A percentile compares a stretch with the other conserved stretches of the same genome.
These are phyloP conservation scores for Episyrphus balteatus DNA, from an alignment of 1,140 invertebrate genomes.

Conservation along the genomic window DNA sequence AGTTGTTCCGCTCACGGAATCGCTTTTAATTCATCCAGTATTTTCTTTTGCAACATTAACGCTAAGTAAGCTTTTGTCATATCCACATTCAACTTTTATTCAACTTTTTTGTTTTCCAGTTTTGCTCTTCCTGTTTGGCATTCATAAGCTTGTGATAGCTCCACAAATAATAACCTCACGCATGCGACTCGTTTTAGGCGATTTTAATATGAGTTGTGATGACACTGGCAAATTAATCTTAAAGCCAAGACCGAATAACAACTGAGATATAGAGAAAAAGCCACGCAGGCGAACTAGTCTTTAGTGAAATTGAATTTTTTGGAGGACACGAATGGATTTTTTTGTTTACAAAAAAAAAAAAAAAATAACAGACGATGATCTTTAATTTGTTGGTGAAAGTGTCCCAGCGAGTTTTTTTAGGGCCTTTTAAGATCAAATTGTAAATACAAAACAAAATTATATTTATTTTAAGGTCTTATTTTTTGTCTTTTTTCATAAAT, in stretches of 20 bases:
- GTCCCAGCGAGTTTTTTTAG: too few species aligned
- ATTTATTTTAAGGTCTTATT: too few species aligned
- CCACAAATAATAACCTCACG: constrained; percentile 90
- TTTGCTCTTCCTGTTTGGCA: constrained; percentile 78
- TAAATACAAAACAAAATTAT: too few species aligned
- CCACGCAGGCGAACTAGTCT: background rate
- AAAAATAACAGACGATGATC: too few species aligned
- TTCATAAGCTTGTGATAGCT: constrained; percentile 90
- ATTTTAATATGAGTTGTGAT: constrained; percentile 98
- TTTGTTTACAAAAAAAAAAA: too few species aligned
- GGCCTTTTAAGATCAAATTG: too few species aligned
- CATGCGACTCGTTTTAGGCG: constrained; percentile 75
- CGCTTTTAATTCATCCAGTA: constrained; percentile 88
- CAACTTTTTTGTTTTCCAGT: constrained; percentile 45
- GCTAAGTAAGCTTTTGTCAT: constrained; percentile 46
- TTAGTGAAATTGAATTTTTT: background rate
- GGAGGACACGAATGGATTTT: too few species aligned
- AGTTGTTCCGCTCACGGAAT: constrained; percentile 78
- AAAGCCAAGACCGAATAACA: constrained; percentile 60
- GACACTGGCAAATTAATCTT: constrained; percentile 87
- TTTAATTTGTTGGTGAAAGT: too few species aligned
- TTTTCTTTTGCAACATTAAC: constrained; percentile 84
- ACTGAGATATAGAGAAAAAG: constrained; percentile 7
- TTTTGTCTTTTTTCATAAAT: too few species aligned
- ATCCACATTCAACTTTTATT: background rate